Evolutionary conservation across 2,888 invertebrate species (phyloP).

Genomic region (Parnassius smintheus): DNA sequence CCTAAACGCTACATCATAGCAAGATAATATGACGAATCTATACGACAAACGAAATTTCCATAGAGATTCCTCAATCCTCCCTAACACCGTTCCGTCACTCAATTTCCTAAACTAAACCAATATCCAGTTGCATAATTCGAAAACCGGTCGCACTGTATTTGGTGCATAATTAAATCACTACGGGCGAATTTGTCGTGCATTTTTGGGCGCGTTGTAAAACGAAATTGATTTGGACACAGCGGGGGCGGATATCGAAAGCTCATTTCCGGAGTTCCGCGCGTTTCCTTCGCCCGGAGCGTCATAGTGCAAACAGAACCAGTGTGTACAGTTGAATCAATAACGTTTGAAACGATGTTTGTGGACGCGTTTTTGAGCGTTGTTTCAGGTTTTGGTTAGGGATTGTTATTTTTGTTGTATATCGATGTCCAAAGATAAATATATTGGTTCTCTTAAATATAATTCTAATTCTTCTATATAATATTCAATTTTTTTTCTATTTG

Average conservation of each 20-base stretch:
- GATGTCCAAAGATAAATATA: too few species aligned
- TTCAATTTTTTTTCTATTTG: too few species aligned
- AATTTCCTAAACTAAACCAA: slow-evolving; percentile 7
- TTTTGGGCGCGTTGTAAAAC: slow-evolving; percentile 45
- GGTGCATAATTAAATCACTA: slow-evolving; percentile 27
- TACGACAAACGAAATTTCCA: too few species aligned
- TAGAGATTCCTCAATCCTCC: neutral
- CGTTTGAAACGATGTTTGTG: neutral
- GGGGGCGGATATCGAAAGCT: slow-evolving; percentile 33
- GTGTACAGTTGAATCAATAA: neutral
- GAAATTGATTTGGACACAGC: slow-evolving; percentile 70
- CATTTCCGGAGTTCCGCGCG: slow-evolving; percentile 44
- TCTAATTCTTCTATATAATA: too few species aligned
- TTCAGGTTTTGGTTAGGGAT: neutral
- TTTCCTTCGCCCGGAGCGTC: neutral
- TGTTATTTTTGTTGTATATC: neutral
- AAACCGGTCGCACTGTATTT: slow-evolving; percentile 4
- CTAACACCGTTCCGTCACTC: neutral
- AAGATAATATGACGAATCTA: too few species aligned
- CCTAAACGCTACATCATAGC: too few species aligned
- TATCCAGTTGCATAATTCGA: slow-evolving; percentile 10
- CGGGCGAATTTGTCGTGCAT: slow-evolving; percentile 30
- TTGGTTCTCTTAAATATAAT: too few species aligned
- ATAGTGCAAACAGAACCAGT: neutral
- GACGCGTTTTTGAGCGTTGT: slow-evolving; percentile 2